Percentiles rank a stretch among this genome's conserved stretches.
These are phyloP conservation scores for Acrocyrtus sp. DNA, from an alignment of 2,888 invertebrate genomes.

Conservation along the genomic window DNA sequence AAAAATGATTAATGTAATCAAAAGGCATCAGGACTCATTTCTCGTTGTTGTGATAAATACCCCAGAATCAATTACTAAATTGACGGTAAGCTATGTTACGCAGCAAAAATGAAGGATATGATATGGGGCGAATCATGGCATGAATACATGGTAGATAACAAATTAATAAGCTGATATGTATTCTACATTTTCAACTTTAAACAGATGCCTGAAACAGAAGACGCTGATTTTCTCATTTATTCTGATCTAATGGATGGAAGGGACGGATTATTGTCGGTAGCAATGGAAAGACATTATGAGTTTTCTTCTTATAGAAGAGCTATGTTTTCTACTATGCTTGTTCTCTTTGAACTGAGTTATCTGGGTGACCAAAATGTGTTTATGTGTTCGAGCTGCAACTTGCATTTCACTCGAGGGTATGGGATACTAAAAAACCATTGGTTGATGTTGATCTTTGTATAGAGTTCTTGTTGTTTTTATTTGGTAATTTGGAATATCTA, in stretches of 20 bases:
- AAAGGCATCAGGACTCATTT: constrained; percentile 40
- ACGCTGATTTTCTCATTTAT: constrained; percentile 93
- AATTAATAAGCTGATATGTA: constrained; percentile 27
- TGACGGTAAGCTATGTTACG: constrained; percentile 4
- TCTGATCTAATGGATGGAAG: constrained; percentile 99
- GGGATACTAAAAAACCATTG: too few relatives aligned
- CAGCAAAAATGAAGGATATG: too few relatives aligned
- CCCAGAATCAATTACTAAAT: background rate
- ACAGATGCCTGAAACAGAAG: constrained; percentile 83
- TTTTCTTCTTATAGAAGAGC: constrained; percentile 95
- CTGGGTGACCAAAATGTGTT: constrained; percentile 98
- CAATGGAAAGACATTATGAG: constrained; percentile 98
- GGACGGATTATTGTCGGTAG: constrained; percentile 97
- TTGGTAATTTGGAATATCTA: background rate
- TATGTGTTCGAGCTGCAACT: constrained; percentile 97
- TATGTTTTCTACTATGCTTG: constrained; percentile 94
- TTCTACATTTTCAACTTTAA: too few relatives aligned
- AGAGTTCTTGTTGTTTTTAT: background rate
- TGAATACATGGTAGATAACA: too few relatives aligned
- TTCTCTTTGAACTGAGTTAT: constrained; percentile 98
- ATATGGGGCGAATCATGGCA: too few relatives aligned
- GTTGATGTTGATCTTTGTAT: background rate
- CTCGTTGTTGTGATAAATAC: constrained; percentile 36
- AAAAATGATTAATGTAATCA: constrained; percentile 34
- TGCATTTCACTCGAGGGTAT: constrained; percentile 90